These are phyloP conservation scores for Mohoua ochrocephala DNA, from an alignment of 2,113 vertebrate species.

Conservation along the genomic window DNA sequence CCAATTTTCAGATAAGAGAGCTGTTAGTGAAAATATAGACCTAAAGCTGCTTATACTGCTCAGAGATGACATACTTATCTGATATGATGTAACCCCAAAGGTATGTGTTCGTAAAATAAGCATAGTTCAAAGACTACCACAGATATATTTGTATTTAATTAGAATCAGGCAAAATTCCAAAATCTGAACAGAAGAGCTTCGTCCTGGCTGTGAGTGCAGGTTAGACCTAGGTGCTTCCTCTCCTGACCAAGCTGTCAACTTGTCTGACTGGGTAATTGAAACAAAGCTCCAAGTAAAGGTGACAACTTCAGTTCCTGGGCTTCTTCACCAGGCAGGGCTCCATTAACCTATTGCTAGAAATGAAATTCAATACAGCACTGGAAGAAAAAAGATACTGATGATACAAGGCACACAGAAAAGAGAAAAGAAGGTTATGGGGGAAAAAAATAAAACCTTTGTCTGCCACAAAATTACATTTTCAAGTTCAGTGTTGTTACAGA, in stretches of 20 bases:
- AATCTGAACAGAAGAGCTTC: slow-evolving; percentile 20
- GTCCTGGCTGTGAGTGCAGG: not conserved
- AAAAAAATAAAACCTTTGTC: not conserved
- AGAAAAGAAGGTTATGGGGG: not conserved
- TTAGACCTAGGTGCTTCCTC: not conserved
- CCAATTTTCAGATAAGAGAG: slow-evolving; percentile 58
- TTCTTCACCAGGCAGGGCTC: not conserved
- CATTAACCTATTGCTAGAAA: not conserved
- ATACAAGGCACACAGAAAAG: not conserved
- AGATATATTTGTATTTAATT: slow-evolving; percentile 64
- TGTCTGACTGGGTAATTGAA: not conserved
- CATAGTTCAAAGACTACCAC: slow-evolving; percentile 60
- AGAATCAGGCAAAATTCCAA: slow-evolving; percentile 60
- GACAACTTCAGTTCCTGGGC: not conserved
- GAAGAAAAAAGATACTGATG: not conserved
- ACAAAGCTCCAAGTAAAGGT: not conserved
- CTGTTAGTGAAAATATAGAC: slow-evolving; percentile 56
- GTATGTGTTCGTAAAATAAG: slow-evolving; percentile 62
- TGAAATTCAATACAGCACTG: not conserved
- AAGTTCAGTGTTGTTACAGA: not conserved
- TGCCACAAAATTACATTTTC: not conserved
- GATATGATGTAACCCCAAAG: slow-evolving; percentile 59
- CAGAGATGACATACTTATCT: slow-evolving; percentile 62
- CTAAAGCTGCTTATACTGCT: slow-evolving; percentile 44
- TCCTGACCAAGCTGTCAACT: not conserved